Evolutionary conservation across 64 coral and sea anemone genomes (phyloP).

Genomic region (Pachyseris speciosa): DNA sequence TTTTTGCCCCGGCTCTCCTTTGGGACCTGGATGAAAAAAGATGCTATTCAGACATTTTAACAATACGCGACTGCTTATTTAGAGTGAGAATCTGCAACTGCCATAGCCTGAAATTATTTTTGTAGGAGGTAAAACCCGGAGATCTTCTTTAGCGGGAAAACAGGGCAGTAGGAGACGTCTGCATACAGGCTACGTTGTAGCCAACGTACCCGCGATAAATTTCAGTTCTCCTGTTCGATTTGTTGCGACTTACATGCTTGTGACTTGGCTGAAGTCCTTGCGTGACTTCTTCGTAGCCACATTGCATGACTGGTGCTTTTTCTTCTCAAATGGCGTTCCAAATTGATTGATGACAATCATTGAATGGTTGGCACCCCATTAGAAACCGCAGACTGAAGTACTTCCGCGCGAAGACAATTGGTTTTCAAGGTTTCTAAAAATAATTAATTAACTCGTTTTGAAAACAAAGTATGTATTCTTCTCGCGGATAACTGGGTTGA

Average conservation of each 20-base stretch:
- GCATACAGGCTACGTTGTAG: no score
- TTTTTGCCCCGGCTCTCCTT: conserved; percentile 42
- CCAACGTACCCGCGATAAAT: no score
- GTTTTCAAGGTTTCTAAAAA: not conserved
- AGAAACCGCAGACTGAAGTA: not conserved
- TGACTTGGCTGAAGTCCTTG: not conserved
- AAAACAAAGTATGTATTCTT: no score
- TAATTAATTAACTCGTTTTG: no score
- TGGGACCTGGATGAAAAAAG: not conserved
- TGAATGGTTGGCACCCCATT: not conserved
- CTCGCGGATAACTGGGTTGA: not conserved
- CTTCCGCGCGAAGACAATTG: not conserved
- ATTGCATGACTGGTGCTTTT: not conserved
- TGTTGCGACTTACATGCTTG: no score
- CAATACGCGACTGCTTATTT: not conserved
- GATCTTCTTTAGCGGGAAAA: no score
- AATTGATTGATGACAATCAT: conserved; percentile 1
- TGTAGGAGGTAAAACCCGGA: no score
- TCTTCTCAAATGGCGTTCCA: not conserved
- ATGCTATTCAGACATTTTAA: not conserved
- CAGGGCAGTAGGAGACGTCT: no score
- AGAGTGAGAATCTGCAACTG: no score
- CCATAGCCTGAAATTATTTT: no score
- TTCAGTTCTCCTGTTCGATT: no score
- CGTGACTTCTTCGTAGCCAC: not conserved